A percentile compares a stretch with the other conserved stretches of the same genome.
Evolutionary conservation across 2,797 vertebrate species (phyloP).

Genomic region (Clarias platycephalus): DNA sequence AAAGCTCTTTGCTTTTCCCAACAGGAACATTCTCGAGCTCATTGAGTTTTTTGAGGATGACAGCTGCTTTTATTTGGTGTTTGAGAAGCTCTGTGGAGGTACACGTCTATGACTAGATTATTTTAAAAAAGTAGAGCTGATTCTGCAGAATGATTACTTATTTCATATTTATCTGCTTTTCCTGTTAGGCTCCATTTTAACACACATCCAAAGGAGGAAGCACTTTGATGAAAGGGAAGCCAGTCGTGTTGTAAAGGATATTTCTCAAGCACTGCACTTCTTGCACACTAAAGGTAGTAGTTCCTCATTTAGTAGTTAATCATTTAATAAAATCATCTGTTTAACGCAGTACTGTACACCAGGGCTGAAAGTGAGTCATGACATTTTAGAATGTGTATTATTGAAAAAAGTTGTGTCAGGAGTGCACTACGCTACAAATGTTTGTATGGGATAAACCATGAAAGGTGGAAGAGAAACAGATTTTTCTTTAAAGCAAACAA

Average conservation of each 20-base stretch:
- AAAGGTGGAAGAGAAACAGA: background rate
- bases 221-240: constrained; percentile 95
- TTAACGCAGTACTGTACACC: background rate
- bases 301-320: background rate
- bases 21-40: constrained; percentile 95
- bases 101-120: constrained; percentile 43
- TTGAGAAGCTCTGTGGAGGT: constrained; percentile 97
- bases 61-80: constrained; percentile 91
- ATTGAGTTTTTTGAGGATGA: constrained; percentile 97
- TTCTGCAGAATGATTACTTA: background rate
- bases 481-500: background rate
- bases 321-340: background rate
- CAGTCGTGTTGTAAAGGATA: constrained; percentile 90
- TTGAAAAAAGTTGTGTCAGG: background rate
- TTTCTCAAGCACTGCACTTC: constrained; percentile 89
- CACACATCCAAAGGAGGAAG: constrained; percentile 91
- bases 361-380: background rate
- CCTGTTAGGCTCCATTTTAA: constrained; percentile 85
- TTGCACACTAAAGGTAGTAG: constrained; percentile 92
- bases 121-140: background rate
- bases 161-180: background rate
- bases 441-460: background rate
- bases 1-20: constrained; percentile 38
- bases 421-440: background rate
- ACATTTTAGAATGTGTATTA: background rate